Percentiles rank a stretch among this genome's conserved stretches.
phyloP scores from a whole-genome alignment of 2,113 vertebrate species.

The Sardina pilchardus region DNA sequence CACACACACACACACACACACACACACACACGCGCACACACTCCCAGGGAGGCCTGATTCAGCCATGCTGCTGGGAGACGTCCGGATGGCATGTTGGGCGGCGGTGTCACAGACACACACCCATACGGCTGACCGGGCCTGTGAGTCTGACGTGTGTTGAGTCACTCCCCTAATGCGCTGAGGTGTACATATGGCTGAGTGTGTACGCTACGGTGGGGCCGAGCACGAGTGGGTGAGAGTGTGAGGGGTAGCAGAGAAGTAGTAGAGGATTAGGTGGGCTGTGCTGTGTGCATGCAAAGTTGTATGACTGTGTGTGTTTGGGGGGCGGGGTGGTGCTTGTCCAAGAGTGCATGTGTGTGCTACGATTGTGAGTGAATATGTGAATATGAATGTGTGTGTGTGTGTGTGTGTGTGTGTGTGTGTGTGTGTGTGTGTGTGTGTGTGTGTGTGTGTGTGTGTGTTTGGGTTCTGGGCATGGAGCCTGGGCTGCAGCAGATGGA shows the following conservation, averaged over 20 bases:
- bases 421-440: slow-evolving; percentile 15
- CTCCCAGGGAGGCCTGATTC: too few relatives aligned
- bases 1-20: too few relatives aligned
- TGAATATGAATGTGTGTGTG: not conserved
- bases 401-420: slow-evolving; percentile 21
- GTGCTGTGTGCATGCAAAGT: not conserved
- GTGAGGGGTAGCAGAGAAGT: too few relatives aligned
- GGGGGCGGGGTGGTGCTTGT: not conserved
- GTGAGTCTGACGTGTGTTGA: not conserved
- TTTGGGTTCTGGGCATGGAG: slow-evolving; percentile 42
- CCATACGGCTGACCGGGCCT: not conserved
- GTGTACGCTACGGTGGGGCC: not conserved
- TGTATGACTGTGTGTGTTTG: not conserved
- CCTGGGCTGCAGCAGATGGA: slow-evolving; percentile 45
- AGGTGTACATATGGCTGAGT: not conserved
- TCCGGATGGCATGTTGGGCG: not conserved
- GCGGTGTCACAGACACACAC: not conserved
- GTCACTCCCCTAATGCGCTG: not conserved
- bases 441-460: slow-evolving; percentile 28
- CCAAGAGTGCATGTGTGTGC: not conserved
- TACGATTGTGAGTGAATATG: not conserved
- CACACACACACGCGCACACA: too few relatives aligned
- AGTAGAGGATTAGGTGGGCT: not conserved
- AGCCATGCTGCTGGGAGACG: too few relatives aligned
- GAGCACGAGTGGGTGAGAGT: not conserved